Evolutionary conservation across 2,888 invertebrate species (phyloP), one percentile per base, ranked within the genome.

Genomic region (Lypha dubia): DNA sequence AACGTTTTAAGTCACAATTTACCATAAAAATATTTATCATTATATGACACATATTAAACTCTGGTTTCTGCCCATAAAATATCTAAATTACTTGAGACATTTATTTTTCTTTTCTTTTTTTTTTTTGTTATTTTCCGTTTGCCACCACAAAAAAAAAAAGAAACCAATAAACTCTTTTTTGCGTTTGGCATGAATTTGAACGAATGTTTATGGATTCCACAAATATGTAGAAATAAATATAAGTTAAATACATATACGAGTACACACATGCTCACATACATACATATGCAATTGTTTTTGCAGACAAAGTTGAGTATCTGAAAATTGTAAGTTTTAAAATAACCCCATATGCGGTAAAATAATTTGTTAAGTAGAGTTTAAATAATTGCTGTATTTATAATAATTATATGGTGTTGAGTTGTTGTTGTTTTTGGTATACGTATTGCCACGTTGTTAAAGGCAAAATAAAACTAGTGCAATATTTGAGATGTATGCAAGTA

Each of bases 361-460:
- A 92, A 92, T 92, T 92, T 92, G 92, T 92, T 92, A 92, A 92
- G 91, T 92, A 91, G 91, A 92, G 92, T 92, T 92, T 91, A 92
- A 92, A 92, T 92, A 92, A 92, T 92, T 92, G 92, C 92, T 91
- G 92, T 91, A 92, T 92, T 92, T 92, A 92, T 92, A 92, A 92
- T 92, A n/a, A n/a, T 92, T 92, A 92, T 91, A 92, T 92, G 91
- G 92, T 92, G 91, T 91, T 58, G 74, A 91, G 90, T 58, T 58
- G 8, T 68, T 76, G 91, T 90, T 35, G 8, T n/a, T 17, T 58
- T 89, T 90, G 88, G 88, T 88, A 88, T 90, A 92, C 92, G 91
- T 92, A 92, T 92, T 89, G 90, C 88, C 88, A 87, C 88, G 88
- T 88, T 89, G 89, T 89, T 88, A 86, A 87, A 71, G 63, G 62